A percentile compares a stretch with the other conserved stretches of the same genome.
These are phyloP conservation scores for Adela reaumurella DNA, from an alignment of 2,888 invertebrate species.

Conservation along the genomic window DNA sequence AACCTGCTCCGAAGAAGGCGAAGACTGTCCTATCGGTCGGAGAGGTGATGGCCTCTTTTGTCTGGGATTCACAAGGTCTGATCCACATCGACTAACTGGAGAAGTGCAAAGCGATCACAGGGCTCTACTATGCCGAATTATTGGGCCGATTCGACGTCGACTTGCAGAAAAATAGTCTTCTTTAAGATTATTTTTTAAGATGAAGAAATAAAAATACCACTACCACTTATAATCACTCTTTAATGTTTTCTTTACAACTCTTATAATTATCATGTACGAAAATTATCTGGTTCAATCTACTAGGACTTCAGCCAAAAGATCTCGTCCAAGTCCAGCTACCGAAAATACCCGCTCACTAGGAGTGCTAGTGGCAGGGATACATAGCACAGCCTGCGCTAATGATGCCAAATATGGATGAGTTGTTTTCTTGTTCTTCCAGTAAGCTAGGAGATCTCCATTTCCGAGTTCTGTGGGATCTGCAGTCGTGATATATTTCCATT, in stretches of 20 bases:
- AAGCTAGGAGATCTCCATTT: neutral
- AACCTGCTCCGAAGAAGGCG: no score
- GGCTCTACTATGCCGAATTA: no score
- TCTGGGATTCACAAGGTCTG: no score
- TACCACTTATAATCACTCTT: neutral
- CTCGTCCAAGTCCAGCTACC: slow-evolving; percentile 1
- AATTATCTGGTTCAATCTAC: neutral
- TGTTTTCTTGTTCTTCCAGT: neutral
- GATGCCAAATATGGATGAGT: slow-evolving; percentile 1
- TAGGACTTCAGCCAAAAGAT: no score
- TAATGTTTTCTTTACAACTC: neutral
- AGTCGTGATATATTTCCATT: slow-evolving; percentile 1
- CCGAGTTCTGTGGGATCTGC: slow-evolving; percentile 1
- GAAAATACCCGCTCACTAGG: neutral
- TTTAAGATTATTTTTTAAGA: no score
- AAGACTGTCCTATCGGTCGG: no score
- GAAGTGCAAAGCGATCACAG: no score
- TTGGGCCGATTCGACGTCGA: no score
- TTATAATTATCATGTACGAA: slow-evolving; percentile 1
- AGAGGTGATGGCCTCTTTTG: no score
- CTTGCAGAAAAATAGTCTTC: no score
- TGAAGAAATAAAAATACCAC: no score
- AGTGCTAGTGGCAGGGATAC: neutral
- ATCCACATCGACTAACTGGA: no score
- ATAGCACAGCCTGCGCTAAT: slow-evolving; percentile 1